phyloP scores from a whole-genome alignment of 2,888 invertebrate species.

The Ernsta delagoae region DNA sequence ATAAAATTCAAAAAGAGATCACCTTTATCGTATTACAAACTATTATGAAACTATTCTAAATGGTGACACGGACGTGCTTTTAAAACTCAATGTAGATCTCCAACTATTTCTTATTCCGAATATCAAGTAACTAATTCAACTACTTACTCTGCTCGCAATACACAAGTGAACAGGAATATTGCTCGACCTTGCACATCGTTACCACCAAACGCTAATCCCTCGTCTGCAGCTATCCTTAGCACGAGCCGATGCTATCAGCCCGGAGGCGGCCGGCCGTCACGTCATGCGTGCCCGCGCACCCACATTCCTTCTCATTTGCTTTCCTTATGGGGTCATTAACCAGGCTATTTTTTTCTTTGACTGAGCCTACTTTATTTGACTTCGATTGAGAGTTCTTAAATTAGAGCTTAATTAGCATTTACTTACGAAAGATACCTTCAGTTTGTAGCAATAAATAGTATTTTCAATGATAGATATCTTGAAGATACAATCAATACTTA shows the following conservation, averaged over 20 bases:
- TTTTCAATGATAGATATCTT: neutral
- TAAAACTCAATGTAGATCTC: too few relatives aligned
- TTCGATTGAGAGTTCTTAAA: neutral
- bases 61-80: too few relatives aligned
- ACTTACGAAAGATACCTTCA: neutral
- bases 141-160: too few relatives aligned
- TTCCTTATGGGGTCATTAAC: conserved; percentile 44
- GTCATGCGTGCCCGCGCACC: conserved; percentile 58
- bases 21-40: too few relatives aligned
- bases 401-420: too few relatives aligned
- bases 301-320: conserved; percentile 53
- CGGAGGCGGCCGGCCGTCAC: conserved; percentile 50
- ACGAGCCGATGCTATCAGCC: conserved; percentile 59
- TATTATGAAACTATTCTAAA: too few relatives aligned
- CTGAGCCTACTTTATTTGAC: conserved; percentile 4
- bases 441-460: neutral
- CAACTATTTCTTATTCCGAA: too few relatives aligned
- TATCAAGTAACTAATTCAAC: too few relatives aligned
- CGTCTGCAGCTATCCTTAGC: conserved; percentile 40
- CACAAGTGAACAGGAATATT: neutral
- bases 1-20: too few relatives aligned
- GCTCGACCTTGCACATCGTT: too few relatives aligned
- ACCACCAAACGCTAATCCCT: too few relatives aligned
- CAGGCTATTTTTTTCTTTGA: conserved; percentile 20
- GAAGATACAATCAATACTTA: conserved; percentile 3